These are phyloP conservation scores for Palythoa grandiflora DNA, from an alignment of 92 coral and sea anemone species.

Conservation along the genomic window DNA sequence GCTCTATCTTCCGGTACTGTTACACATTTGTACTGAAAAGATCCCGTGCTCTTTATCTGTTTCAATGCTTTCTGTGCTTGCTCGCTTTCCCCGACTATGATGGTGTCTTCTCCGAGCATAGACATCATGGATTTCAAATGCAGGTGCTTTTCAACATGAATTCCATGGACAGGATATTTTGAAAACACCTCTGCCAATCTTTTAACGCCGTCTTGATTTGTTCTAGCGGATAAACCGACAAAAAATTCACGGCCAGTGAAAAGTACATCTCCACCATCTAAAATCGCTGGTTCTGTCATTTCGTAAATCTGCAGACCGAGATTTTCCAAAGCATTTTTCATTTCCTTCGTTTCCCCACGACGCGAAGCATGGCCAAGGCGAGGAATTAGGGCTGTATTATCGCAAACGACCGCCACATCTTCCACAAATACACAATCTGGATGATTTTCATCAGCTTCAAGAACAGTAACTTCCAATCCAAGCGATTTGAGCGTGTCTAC, in stretches of 20 bases:
- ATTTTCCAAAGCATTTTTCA: constrained; percentile 61
- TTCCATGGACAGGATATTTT: constrained; percentile 70
- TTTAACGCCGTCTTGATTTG: constrained; percentile 76
- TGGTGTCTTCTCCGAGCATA: constrained; percentile 79
- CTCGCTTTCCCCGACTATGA: constrained; percentile 71
- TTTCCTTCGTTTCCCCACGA: constrained; percentile 74
- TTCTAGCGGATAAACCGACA: constrained; percentile 82
- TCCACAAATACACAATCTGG: constrained; percentile 98
- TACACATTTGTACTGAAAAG: constrained; percentile 72
- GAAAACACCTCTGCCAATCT: constrained; percentile 80
- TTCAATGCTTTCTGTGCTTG: constrained; percentile 75
- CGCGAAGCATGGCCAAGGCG: constrained; percentile 82
- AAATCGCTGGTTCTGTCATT: constrained; percentile 82
- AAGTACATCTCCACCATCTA: constrained; percentile 97
- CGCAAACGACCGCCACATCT: constrained; percentile 90
- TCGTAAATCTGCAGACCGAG: constrained; percentile 76
- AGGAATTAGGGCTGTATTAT: constrained; percentile 71
- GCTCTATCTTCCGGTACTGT: constrained; percentile 82
- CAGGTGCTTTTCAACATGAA: constrained; percentile 66
- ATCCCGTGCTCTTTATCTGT: constrained; percentile 72
- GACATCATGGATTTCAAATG: constrained; percentile 91
- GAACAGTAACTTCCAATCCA: constrained; percentile 74
- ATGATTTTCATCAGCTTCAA: constrained; percentile 74
- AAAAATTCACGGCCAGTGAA: constrained; percentile 94
- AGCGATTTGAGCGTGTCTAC: constrained; percentile 75